These are phyloP conservation scores for Arctia plantaginis DNA, from an alignment of 2,888 invertebrate genomes.

Conservation along the genomic window DNA sequence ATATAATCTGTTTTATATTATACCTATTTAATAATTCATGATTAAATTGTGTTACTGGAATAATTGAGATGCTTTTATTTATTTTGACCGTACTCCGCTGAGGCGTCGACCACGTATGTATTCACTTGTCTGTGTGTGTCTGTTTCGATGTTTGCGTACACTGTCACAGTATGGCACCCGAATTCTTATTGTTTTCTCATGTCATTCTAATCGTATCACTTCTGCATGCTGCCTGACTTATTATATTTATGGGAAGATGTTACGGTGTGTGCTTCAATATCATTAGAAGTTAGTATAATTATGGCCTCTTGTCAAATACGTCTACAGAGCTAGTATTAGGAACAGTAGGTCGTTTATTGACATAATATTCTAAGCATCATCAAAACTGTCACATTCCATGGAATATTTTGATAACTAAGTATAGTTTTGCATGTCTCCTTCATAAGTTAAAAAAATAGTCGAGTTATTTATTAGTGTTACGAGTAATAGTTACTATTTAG, in stretches of 20 bases:
- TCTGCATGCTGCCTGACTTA: constrained; percentile 79
- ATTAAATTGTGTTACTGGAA: constrained; percentile 87
- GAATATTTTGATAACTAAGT: constrained; percentile 43
- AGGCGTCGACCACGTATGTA: constrained; percentile 86
- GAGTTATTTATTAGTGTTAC: constrained; percentile 40
- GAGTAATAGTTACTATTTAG: constrained; percentile 34
- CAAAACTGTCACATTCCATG: constrained; percentile 32
- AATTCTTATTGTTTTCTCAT: constrained; percentile 68
- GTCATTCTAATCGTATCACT: constrained; percentile 75
- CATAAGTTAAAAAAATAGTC: constrained; percentile 36
- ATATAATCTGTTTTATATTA: constrained; percentile 86
- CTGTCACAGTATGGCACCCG: constrained; percentile 82
- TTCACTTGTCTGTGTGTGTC: constrained; percentile 84
- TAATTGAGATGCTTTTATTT: constrained; percentile 86
- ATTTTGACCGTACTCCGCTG: constrained; percentile 86
- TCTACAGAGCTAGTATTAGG: constrained; percentile 43
- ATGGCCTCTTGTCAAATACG: constrained; percentile 38
- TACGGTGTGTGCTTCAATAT: constrained; percentile 50
- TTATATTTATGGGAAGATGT: constrained; percentile 59
- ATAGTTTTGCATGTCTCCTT: constrained; percentile 59
- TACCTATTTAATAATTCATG: constrained; percentile 84
- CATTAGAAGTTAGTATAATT: constrained; percentile 40
- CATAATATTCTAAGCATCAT: constrained; percentile 24
- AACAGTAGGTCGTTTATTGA: constrained; percentile 38
- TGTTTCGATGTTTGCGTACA: constrained; percentile 85